Evolutionary conservation across 1,140 invertebrate species (phyloP), one percentile per base, ranked within the genome.

Genomic region (Procambarus virginalis): DNA sequence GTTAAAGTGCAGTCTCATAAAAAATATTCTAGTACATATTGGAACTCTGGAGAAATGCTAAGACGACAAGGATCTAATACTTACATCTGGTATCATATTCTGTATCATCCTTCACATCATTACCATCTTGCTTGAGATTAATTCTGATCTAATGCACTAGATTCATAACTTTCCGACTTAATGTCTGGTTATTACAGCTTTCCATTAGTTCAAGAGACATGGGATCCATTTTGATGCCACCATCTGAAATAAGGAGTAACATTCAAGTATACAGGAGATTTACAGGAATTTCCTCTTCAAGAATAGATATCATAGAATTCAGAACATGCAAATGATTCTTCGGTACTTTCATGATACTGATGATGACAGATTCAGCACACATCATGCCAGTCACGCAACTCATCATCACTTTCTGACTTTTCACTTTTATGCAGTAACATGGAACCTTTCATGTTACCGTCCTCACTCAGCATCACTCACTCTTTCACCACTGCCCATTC

Each of bases 31-130:
- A 55, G 5, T 55, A 5, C 51, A 55, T 55, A 10, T 10, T 55
- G 51, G 51, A 55, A 55, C 10, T 8, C 51, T 55, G 51, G 51
- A 55, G 10, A 8, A 10, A 55, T 8, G 51, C 51, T 55, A 10
- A 8, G 51, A 55, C 10, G 2, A 10, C 5, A 55, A 55, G 5
- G 51, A 55, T 55, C 10, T 10, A 55, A 8, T 10, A 55, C 76
- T 78, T 6, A 80, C 78, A 80, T 55, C 49, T 58, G 8, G 22
- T 55, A 22, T 58, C 49, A 79, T 94, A 93, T 0, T 94, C 93
- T 3, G 94, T 93, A 58, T 94, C 92, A 90, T 94, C 93, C 92
- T 95, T 94, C 45, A 94, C 93, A 94, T 90, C 94, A 94, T 80
- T 94, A 94, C 79, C 12, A 14, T 86, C 89, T 78, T 81, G 81